Conservation (phyloP, 2,797 vertebrate species). For the Anguilla obscura region DNA sequence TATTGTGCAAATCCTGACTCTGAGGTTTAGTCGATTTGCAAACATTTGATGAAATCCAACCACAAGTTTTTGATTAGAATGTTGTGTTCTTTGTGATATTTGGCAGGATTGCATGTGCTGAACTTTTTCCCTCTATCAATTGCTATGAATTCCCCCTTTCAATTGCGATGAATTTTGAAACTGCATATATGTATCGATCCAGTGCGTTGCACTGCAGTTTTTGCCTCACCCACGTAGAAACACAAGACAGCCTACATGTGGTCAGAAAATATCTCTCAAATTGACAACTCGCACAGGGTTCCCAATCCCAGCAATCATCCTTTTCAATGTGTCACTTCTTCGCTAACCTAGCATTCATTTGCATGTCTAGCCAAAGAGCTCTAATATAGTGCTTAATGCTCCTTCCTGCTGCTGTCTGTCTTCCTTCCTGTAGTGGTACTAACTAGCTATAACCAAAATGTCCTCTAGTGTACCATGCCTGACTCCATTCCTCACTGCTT, state of each 20-base stretch:
- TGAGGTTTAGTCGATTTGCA: neutral
- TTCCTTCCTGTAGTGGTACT: neutral
- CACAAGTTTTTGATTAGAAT: slow-evolving; percentile 17
- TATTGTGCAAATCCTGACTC: neutral
- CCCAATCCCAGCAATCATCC: neutral
- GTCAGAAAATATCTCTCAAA: neutral
- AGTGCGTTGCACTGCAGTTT: neutral
- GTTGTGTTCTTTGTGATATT: slow-evolving; percentile 55
- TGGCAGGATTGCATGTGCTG: slow-evolving; percentile 50
- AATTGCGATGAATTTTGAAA: neutral
- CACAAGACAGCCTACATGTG: neutral
- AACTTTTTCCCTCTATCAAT: neutral
- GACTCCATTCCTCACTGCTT: neutral
- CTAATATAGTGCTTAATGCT: neutral
- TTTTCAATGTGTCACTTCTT: neutral
- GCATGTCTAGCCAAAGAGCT: neutral
- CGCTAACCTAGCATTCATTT: neutral
- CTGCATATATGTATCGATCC: neutral
- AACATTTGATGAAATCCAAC: neutral
- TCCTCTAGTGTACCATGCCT: neutral
- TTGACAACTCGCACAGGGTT: neutral
- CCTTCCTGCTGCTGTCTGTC: neutral
- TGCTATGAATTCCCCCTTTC: neutral
- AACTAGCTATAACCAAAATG: neutral
- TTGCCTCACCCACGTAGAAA: neutral